Conservation (phyloP, 2,113 vertebrate species). For the Neodon shergylaensis region DNA sequence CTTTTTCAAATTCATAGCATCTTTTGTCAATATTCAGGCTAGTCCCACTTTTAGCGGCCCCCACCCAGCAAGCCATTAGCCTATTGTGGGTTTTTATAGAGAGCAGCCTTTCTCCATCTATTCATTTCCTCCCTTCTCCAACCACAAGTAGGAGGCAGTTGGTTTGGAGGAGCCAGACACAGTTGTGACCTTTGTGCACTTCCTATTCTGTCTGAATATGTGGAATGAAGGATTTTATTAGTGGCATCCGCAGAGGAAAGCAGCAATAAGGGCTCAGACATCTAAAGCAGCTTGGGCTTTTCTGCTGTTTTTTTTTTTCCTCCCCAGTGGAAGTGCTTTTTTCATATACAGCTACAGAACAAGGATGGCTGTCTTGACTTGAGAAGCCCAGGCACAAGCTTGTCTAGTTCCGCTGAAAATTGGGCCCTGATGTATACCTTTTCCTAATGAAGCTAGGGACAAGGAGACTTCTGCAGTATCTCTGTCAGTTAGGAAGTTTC, state of each 20-base stretch:
- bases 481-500: constrained; percentile 7
- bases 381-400: not conserved
- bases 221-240: not conserved
- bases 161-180: not conserved
- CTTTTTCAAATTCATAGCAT: not conserved
- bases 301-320: not conserved
- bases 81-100: not conserved
- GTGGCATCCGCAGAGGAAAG: not conserved
- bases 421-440: not conserved
- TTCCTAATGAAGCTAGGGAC: not conserved
- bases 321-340: not conserved
- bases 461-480: not conserved
- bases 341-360: not conserved
- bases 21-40: not conserved
- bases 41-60: not conserved
- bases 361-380: not conserved
- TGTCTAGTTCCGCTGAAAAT: not conserved
- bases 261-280: no score
- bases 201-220: not conserved
- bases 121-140: not conserved
- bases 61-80: no score
- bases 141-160: not conserved
- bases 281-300: not conserved
- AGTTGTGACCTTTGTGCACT: not conserved
- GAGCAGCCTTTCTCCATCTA: not conserved